Conservation (phyloP, 2,113 vertebrate genomes). For the Puffinus mauretanicus region DNA sequence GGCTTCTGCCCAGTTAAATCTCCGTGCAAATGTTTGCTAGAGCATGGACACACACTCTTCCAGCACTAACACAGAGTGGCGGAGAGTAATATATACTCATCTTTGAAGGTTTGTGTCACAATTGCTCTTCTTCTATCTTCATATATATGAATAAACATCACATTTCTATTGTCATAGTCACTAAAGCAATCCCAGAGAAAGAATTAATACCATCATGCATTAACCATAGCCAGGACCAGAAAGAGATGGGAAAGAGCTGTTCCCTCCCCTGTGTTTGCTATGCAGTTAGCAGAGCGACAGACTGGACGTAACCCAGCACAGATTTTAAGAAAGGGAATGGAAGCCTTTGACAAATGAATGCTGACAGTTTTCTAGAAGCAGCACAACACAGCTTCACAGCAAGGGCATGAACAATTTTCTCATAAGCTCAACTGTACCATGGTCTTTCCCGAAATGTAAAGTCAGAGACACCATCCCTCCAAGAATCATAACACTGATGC, state of each 20-base stretch:
- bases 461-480: accelerated
- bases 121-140: background rate
- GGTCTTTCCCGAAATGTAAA: background rate
- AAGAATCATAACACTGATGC: background rate
- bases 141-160: background rate
- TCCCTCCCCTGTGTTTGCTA: background rate
- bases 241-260: background rate
- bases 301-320: accelerated
- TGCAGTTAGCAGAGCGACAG: background rate
- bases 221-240: background rate
- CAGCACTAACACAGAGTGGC: background rate
- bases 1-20: background rate
- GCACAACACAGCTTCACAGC: background rate
- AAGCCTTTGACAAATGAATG: background rate
- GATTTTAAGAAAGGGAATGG: background rate
- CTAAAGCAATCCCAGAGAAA: background rate
- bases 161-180: background rate
- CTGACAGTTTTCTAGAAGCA: background rate
- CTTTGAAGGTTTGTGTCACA: background rate
- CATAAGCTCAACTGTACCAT: background rate
- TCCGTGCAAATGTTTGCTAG: accelerated
- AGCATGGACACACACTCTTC: accelerated
- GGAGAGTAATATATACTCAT: background rate
- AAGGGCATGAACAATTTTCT: background rate
- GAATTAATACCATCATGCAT: background rate